Base-by-base conservation (phyloP, 1,140 invertebrate genomes). In the Drosophila tristis region DNA sequence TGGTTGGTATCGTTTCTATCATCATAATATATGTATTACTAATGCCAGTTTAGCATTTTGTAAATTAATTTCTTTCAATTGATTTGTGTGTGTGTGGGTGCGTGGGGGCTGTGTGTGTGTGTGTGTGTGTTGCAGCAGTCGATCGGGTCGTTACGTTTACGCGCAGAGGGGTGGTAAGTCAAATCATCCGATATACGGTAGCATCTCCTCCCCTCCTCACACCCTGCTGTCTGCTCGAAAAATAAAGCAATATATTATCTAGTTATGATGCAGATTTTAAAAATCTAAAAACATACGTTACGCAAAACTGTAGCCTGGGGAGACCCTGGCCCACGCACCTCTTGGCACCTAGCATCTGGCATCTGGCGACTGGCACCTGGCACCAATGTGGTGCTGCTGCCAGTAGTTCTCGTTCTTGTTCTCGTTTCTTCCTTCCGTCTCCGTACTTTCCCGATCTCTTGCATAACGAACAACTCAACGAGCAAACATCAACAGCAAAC, bases 51-150 rank as follows among this genome's bases (percentile, higher is more conserved):
- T 78, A 65, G 66, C 65, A 73, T 73, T 39, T 39, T 77, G 67
- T 78, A 74, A 68, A 78, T 64, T 63, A 54, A 64, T 74, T 77
- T 71, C 45, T 62, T 70, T 74, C 35, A 58, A 48, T 78, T 70
- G 62, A 70, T 74, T 73, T 70, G 59, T 76, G 63, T 66, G 54
- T 63, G 67, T 78, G 55, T 65, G 59, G 49, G 58, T 55, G 39
- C 59, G 39, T 58, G 4, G 11, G 35, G 11, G 11, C 26, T 29
- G 26, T 25, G 23, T 70, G 62, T 76, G 39, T 64, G 42, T 65
- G 9, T n/a, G n/a, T 74, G 43, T 50, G 42, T 53, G 74, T 68
- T 31, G 75, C 63, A 76, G 67, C 78, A 66, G 68, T 78, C 60
- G 61, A 64, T 74, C 70, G 60, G 45, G 65, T 60, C 51, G 31